phyloP scores from a whole-genome alignment of 2,888 invertebrate species.

The Acanthococcus lagerstroemiae region DNA sequence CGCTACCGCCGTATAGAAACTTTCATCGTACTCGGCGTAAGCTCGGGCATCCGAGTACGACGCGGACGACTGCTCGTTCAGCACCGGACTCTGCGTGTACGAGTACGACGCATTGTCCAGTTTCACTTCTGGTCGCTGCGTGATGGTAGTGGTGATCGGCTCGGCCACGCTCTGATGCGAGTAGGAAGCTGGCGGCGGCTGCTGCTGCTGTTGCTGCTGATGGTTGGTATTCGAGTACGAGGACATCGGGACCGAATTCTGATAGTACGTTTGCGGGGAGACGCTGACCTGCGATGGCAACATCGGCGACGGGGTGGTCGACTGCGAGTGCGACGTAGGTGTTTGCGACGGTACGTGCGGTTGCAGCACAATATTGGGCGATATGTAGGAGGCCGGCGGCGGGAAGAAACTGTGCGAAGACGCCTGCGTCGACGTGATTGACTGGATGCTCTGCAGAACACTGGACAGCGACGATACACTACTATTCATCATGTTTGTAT shows the following conservation, averaged over 20 bases:
- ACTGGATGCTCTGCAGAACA: not conserved
- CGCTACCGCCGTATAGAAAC: not conserved
- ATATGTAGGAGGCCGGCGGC: not conserved
- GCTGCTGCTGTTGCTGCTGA: constrained; percentile 1
- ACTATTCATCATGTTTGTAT: too few relatives aligned
- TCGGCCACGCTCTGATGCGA: not conserved
- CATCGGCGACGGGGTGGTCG: constrained; percentile 33
- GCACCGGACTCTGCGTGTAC: not conserved
- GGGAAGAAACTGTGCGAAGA: not conserved
- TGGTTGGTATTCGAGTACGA: not conserved
- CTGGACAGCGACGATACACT: not conserved
- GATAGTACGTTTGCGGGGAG: not conserved
- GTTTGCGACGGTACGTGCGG: not conserved
- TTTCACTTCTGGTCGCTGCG: not conserved
- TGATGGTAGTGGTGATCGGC: not conserved
- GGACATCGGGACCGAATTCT: constrained; percentile 31
- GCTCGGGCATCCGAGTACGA: not conserved
- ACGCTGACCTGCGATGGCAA: constrained; percentile 11
- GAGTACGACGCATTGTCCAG: not conserved
- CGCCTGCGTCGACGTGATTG: not conserved
- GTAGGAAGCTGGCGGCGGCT: not conserved
- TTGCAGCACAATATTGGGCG: not conserved
- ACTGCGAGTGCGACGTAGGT: constrained; percentile 25
- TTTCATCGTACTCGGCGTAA: not conserved
- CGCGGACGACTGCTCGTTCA: not conserved